Base-by-base conservation (phyloP, 1,140 invertebrate species). In the Telenomus remus region DNA sequence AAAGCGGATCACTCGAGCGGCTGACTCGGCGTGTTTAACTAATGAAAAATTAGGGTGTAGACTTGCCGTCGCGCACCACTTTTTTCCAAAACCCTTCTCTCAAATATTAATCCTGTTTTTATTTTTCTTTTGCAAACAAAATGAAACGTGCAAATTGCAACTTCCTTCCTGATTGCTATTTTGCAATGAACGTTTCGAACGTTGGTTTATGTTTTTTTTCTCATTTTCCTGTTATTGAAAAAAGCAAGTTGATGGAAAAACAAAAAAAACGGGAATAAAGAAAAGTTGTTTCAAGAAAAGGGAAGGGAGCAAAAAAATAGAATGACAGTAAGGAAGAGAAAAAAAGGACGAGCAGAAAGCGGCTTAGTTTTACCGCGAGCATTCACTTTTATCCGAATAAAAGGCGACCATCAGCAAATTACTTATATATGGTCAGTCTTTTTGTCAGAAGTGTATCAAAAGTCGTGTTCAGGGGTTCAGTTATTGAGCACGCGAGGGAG, bases 391-490 rank as follows among this genome's bases (percentile, higher is more conserved):
- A 16, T 57, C 14, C 53, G 60, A 75, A 69, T 69, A 75, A 75
- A 75, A 75, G 72, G 59, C 64, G 54, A 59, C 72, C 72, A 75
- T 75, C 72, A 75, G 59, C 72, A 75, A 69, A 75, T 75, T 75
- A 75, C 72, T 75, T 69, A 76, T 76, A 76, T 76, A 76, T 76
- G 65, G 73, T 76, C 73, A 69, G 64, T 50, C 65, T 70, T 76
- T 76, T 76, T 76, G 65, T 76, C 54, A 53, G 60, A 76, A 76
- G 59, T 69, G 73, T 76, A 76, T 76, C 73, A 76, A 76, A 75
- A 75, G 72, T 75, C 72, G 57, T 64, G 48, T 49, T 75, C 47
- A 59, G 64, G 72, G 72, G 64, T 69, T 75, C 72, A 75, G 72
- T 75, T 75, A 75, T 75, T 75, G 72, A 75, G 64, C 48, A 49